phyloP scores from a whole-genome alignment of 2,113 vertebrate genomes.

The Cettia cetti region DNA sequence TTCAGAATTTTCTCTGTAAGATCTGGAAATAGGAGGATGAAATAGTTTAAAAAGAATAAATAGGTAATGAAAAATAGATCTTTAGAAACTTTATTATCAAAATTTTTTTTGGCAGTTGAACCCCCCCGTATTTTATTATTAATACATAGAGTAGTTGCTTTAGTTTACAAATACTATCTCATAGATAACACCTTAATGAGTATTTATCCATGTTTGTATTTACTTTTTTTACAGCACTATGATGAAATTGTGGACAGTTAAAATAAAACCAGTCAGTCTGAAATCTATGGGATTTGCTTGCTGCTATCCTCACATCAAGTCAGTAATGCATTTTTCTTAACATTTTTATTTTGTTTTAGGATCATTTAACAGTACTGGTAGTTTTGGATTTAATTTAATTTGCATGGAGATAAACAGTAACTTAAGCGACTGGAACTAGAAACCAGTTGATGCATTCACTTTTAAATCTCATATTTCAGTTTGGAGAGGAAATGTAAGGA shows the following conservation, averaged over 20 bases:
- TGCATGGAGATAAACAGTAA: conserved; percentile 37
- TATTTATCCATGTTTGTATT: background rate
- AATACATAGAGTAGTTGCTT: background rate
- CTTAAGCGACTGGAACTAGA: conserved; percentile 20
- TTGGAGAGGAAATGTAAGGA: conserved; percentile 19
- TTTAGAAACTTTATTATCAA: background rate
- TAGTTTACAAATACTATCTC: background rate
- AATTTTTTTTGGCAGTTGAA: background rate
- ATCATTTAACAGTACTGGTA: conserved; percentile 28
- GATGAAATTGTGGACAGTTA: background rate
- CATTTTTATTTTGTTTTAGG: conserved; percentile 25
- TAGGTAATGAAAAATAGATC: background rate
- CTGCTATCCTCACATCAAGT: background rate
- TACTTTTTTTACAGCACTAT: background rate
- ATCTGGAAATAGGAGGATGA: background rate
- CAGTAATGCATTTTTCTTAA: conserved; percentile 6
- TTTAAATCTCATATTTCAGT: conserved; percentile 5
- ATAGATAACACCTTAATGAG: background rate
- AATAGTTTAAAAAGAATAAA: background rate
- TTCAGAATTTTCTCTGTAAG: background rate
- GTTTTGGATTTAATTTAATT: conserved; percentile 56
- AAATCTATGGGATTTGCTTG: background rate
- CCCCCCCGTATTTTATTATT: background rate
- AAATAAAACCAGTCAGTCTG: background rate
- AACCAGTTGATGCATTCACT: conserved; percentile 6